Base-by-base conservation (phyloP, 2,888 invertebrate genomes). In the Leptopilina syphax region DNA sequence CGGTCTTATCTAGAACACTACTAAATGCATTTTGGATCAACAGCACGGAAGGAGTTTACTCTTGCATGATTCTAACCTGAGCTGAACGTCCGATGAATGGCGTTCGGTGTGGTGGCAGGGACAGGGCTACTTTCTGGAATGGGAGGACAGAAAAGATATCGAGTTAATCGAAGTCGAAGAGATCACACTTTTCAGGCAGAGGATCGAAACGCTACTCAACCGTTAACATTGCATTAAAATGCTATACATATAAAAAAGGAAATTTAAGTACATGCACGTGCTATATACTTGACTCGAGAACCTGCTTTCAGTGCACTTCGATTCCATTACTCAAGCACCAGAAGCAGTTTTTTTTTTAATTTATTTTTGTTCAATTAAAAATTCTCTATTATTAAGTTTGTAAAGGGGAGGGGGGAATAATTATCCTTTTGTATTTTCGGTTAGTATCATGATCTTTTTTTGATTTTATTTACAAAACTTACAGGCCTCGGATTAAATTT, bases 41-140 rank as follows among this genome's bases (percentile, higher is more conserved):
- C 85, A 34, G 54, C 70, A 73, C 34, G 70, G 76, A 83, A 86
- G 87, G 87, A 87, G 80, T 84, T 80, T 85, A 85, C 84, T 87
- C 85, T 85, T 88, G 86, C 88, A 84, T 88, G 85, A 88, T 87
- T 91, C 91, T 91, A 90, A 91, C 91, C 91, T 91, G 91, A 88
- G 86, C 87, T 88, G 88, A 89, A 90, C 86, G 87, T 90, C 90
- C 89, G 88, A 85, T 85, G 89, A 88, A 88, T 88, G 87, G 89
- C 88, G 87, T 89, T 88, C 86, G 89, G 88, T 86, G 90, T 89
- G 87, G 88, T 87, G 86, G 85, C 90, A 85, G 88, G 86, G 89
- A 90, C 90, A 88, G 87, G 89, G 89, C 86, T 88, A 86, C 87
- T 88, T 87, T 89, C 91, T 90, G 90, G 86, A 88, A 87, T 78